Conservation (phyloP, 2,888 invertebrate genomes). For the Ormyrus thymus region DNA sequence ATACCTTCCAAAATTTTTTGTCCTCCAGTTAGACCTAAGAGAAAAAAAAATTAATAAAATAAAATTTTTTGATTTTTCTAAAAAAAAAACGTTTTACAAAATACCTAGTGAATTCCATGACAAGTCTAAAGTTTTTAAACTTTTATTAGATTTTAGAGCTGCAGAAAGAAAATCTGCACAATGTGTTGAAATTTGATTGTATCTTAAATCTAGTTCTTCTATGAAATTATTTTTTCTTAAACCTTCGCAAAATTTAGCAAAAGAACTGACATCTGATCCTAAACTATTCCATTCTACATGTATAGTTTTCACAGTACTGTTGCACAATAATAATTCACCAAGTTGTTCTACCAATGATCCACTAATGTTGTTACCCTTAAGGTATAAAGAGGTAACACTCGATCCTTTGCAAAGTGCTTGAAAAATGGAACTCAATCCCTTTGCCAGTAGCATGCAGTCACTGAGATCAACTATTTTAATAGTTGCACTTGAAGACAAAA, state of each 20-base stretch:
- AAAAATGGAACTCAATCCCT: constrained; percentile 68
- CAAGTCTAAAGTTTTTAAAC: constrained; percentile 68
- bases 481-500: constrained; percentile 68
- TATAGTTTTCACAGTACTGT: constrained; percentile 67
- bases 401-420: constrained; percentile 70
- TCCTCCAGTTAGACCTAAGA: constrained; percentile 64
- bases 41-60: neutral
- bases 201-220: constrained; percentile 70
- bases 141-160: constrained; percentile 67
- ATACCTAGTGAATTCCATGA: constrained; percentile 73
- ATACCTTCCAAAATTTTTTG: constrained; percentile 67
- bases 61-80: constrained; percentile 3
- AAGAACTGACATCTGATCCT: constrained; percentile 67
- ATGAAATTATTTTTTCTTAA: constrained; percentile 68
- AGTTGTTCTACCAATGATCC: constrained; percentile 66
- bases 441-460: constrained; percentile 72
- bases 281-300: constrained; percentile 73
- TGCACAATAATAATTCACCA: constrained; percentile 69
- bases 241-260: constrained; percentile 70
- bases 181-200: constrained; percentile 71
- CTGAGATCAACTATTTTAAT: constrained; percentile 70
- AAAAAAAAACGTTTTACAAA: constrained; percentile 5
- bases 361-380: constrained; percentile 73
- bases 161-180: constrained; percentile 66
- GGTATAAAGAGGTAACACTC: constrained; percentile 67